phyloP scores from a whole-genome alignment of 2,888 invertebrate species.

The Camptogramma bilineatum region DNA sequence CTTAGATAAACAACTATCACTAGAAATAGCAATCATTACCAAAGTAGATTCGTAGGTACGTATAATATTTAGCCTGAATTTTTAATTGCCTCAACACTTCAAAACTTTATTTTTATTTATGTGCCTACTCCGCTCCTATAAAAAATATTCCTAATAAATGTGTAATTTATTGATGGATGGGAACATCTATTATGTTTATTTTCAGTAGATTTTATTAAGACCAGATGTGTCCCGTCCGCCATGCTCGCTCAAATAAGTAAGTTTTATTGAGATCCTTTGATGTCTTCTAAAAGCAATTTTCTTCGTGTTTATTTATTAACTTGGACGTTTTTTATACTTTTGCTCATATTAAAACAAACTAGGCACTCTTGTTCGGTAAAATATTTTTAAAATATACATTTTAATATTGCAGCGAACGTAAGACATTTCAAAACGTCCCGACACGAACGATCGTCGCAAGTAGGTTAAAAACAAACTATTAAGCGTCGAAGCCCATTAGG shows the following conservation, averaged over 20 bases:
- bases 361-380: neutral
- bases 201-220: constrained; percentile 69
- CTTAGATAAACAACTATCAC: too few species aligned
- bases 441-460: neutral
- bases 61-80: neutral
- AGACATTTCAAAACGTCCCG: neutral
- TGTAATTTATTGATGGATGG: constrained; percentile 52
- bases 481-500: constrained; percentile 36
- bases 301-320: constrained; percentile 64
- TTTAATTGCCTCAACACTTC: neutral
- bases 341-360: constrained; percentile 8
- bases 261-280: constrained; percentile 76
- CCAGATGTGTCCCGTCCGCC: constrained; percentile 68
- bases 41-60: too few species aligned
- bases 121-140: neutral
- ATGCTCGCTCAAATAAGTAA: constrained; percentile 69
- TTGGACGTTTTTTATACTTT: constrained; percentile 41
- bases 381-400: neutral
- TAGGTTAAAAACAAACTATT: constrained; percentile 17
- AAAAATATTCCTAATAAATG: constrained; percentile 14
- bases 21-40: too few species aligned
- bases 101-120: neutral
- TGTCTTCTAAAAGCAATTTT: constrained; percentile 70
- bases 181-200: constrained; percentile 61
- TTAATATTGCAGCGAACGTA: neutral